These are phyloP conservation scores for Pogonus chalceus DNA, from an alignment of 1,140 invertebrate genomes.

Conservation along the genomic window DNA sequence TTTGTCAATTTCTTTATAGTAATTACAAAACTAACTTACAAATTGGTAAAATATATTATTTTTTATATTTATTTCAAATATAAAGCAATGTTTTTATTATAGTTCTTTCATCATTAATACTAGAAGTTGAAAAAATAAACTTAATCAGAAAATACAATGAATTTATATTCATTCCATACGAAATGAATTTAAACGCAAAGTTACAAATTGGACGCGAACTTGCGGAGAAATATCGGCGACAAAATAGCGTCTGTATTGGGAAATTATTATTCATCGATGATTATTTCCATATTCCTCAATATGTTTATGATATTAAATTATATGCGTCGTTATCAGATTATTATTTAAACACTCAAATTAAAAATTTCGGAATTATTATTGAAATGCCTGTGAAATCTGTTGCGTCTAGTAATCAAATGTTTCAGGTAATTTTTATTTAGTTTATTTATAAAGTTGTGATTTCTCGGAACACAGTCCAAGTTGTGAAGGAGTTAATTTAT, in stretches of 20 bases:
- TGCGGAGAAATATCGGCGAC: background rate
- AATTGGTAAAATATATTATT: background rate
- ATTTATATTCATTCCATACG: background rate
- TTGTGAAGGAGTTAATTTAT: no score
- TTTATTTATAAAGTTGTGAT: background rate
- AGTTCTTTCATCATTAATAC: background rate
- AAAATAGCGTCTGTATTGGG: background rate
- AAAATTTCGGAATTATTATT: background rate
- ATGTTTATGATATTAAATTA: background rate
- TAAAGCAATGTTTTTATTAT: background rate
- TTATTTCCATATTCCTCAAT: constrained; percentile 1
- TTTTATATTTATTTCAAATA: no score
- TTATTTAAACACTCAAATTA: background rate
- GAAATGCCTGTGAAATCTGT: background rate
- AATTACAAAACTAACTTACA: background rate
- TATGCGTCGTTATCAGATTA: background rate
- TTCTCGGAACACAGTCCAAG: no score
- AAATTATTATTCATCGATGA: background rate
- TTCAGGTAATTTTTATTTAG: background rate
- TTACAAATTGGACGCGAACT: background rate
- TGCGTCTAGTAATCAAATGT: background rate
- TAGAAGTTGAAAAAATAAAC: background rate
- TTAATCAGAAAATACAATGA: background rate
- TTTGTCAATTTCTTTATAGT: background rate
- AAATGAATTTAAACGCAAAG: background rate